phyloP scores from a whole-genome alignment of 2,797 vertebrate genomes.

The Alosa sapidissima region DNA sequence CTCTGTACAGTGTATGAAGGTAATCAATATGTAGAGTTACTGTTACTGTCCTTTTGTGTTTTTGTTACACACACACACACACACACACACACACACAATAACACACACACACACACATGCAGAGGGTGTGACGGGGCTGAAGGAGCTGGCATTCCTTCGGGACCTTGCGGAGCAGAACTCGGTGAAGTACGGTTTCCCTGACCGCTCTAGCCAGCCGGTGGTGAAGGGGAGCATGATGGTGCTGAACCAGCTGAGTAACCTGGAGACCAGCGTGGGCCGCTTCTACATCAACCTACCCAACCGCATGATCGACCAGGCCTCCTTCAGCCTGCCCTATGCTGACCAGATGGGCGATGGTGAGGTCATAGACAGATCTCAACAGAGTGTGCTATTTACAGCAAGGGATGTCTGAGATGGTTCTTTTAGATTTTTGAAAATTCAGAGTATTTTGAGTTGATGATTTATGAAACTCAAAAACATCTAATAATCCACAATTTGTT shows the following conservation, averaged over 20 bases:
- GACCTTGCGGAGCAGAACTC: constrained; percentile 97
- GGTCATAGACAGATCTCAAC: constrained; percentile 29
- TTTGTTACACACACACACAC: neutral
- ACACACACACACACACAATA: constrained; percentile 1
- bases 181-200: constrained; percentile 83
- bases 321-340: constrained; percentile 92
- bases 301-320: constrained; percentile 93
- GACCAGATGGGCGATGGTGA: constrained; percentile 97
- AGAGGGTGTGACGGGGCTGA: constrained; percentile 96
- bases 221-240: constrained; percentile 99
- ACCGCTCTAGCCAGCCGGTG: constrained; percentile 75
- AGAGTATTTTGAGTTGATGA: too few relatives aligned
- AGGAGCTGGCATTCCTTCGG: constrained; percentile 93
- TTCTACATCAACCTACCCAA: constrained; percentile 99
- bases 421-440: neutral
- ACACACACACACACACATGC: constrained; percentile 31
- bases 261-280: constrained; percentile 93
- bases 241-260: constrained; percentile 95
- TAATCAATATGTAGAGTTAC: neutral
- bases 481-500: too few relatives aligned
- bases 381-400: neutral
- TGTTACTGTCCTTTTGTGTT: neutral
- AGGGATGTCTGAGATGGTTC: neutral
- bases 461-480: too few relatives aligned
- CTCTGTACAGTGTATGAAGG: too few relatives aligned